Percentiles rank a stretch among this genome's conserved stretches.
phyloP scores from a whole-genome alignment of 2,113 vertebrate species.

The Psilopsiagon aurifrons region DNA sequence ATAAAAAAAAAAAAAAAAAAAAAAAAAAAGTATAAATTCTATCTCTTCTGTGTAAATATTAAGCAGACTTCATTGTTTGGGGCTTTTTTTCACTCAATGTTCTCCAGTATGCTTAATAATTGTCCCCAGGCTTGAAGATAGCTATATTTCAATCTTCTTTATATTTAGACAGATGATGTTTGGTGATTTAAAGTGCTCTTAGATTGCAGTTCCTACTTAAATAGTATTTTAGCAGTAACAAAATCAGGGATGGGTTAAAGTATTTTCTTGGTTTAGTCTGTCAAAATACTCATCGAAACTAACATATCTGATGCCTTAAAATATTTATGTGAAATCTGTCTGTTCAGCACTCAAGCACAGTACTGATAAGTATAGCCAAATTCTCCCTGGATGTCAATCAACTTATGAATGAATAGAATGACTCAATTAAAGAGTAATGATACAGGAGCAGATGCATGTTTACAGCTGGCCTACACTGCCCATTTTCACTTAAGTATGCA shows the following conservation, averaged over 20 bases:
- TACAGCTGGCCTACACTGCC: background rate
- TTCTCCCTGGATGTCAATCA: background rate
- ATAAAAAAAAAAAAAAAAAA: background rate
- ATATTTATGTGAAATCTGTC: background rate
- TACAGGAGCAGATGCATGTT: background rate
- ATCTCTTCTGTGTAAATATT: background rate
- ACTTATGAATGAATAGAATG: background rate
- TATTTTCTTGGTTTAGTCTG: slow-evolving; percentile 12
- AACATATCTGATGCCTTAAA: background rate
- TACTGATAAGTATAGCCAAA: background rate
- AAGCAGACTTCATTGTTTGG: background rate
- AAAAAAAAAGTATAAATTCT: background rate
- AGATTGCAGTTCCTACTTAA: background rate
- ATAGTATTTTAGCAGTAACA: background rate
- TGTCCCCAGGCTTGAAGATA: background rate
- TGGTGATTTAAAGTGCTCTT: background rate
- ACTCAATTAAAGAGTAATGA: background rate
- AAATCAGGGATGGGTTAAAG: background rate
- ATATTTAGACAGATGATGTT: background rate
- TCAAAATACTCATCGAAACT: background rate
- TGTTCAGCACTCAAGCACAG: slow-evolving; percentile 4
- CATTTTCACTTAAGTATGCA: too few relatives aligned
- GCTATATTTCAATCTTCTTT: background rate
- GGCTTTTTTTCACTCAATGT: background rate
- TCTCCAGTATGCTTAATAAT: background rate